Percentiles rank a stretch among this genome's conserved stretches.
These are phyloP conservation scores for Orthonychiurus folsomi DNA, from an alignment of 2,888 invertebrate genomes.

Conservation along the genomic window DNA sequence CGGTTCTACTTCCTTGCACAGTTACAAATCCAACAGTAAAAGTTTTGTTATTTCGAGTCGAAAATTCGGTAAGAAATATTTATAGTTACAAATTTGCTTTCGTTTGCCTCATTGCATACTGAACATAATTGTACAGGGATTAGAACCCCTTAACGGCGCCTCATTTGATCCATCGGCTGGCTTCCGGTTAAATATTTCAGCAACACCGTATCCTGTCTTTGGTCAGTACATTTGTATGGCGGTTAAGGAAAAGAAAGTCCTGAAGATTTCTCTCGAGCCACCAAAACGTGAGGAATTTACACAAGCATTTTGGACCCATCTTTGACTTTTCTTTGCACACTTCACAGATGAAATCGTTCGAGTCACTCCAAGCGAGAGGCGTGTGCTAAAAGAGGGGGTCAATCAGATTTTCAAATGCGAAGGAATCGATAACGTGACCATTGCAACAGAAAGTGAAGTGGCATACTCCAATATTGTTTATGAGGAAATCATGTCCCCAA, in stretches of 20 bases:
- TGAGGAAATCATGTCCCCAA: background rate
- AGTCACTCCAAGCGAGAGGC: no score
- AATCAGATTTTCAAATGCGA: background rate
- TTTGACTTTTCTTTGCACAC: no score
- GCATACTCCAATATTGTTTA: background rate
- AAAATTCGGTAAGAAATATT: background rate
- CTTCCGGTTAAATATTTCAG: background rate
- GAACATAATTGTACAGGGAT: no score
- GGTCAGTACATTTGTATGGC: slow-evolving; percentile 2
- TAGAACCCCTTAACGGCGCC: no score
- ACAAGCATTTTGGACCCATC: no score
- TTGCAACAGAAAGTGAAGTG: background rate
- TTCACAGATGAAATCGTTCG: no score
- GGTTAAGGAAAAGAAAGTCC: background rate
- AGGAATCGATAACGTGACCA: background rate
- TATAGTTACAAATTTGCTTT: no score
- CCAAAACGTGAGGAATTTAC: background rate
- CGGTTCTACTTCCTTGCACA: background rate
- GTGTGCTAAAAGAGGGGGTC: no score
- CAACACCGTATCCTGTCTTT: background rate
- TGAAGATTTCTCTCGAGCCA: background rate
- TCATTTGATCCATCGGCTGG: background rate
- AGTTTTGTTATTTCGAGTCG: background rate
- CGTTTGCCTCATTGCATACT: no score
- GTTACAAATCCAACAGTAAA: background rate